phyloP scores from a whole-genome alignment of 2,113 vertebrate genomes.

The Prinia subflava region DNA sequence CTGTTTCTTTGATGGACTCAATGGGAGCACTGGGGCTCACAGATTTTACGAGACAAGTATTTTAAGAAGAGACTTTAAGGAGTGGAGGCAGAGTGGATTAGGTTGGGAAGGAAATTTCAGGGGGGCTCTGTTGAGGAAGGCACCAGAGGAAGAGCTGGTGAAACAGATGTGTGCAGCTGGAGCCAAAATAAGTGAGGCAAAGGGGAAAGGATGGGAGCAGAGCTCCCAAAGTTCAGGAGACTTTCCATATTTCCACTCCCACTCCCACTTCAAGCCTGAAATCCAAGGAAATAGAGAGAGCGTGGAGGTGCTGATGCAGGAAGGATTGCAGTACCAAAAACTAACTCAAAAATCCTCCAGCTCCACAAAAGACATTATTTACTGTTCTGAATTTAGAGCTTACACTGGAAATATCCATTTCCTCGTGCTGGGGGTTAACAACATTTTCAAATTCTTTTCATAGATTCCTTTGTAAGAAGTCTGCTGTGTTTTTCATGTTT shows the following conservation, averaged over 20 bases:
- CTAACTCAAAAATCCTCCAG: not conserved
- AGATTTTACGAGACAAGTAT: not conserved
- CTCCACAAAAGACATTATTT: not conserved
- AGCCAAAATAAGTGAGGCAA: slow-evolving; percentile 6
- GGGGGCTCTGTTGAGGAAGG: not conserved
- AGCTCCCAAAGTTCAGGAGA: not conserved
- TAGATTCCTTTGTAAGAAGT: not conserved
- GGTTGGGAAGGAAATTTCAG: not conserved
- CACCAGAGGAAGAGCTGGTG: not conserved
- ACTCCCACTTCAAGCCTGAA: not conserved
- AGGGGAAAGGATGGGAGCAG: not conserved
- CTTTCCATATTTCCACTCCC: not conserved
- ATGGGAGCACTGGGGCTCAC: not conserved
- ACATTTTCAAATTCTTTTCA: not conserved
- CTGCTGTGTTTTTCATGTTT: not conserved
- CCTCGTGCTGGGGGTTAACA: not conserved
- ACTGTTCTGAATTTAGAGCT: not conserved
- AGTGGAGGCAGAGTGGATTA: not conserved
- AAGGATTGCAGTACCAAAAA: not conserved
- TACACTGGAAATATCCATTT: not conserved
- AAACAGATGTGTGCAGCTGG: not conserved
- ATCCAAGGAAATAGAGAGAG: not conserved
- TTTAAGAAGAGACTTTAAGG: not conserved
- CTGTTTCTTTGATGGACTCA: not conserved
- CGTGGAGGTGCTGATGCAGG: not conserved